Evolutionary conservation across 2,797 vertebrate genomes (phyloP), one percentile per base, ranked within the genome.

Genomic region (Scolopax bukidnonensis): DNA sequence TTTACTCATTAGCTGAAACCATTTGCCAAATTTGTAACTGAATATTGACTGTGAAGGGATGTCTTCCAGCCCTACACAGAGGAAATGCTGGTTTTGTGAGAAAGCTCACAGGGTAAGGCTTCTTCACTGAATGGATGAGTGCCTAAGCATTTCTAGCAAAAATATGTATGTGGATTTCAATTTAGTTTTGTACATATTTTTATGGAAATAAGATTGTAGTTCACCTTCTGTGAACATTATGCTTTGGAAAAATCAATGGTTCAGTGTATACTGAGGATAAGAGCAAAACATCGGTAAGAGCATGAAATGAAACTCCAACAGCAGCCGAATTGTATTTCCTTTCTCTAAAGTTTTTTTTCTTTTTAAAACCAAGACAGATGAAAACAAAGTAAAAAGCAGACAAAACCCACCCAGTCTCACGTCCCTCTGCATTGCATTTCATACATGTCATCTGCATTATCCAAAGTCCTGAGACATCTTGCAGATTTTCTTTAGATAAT

Each of bases 21-120:
- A 57, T 75, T 92, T 87, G 48, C 75, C 32, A 93, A 92, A 92
- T 81, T 94, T 64, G 48, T 82, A 74, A 64, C 20, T 23, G 32
- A 76, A 61, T 60, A 92, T 70, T 79, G 73, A 88, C 64, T 93
- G 59, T 60, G 70, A 95, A 75, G n/a, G 28, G 36, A 75, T 84
- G 20, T 64, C 65, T 91, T 59, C 38, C 71, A 80, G 32, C 13
- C 12, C 33, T 86, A 41, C 20, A 69, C 43, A 50, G 4, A 78
- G 12, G 15, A 82, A 12, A 41, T 36, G 9, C 2, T 24, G 24
- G 61, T 63, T 40, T 48, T 65, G 21, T 11, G 40, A 68, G 38
- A 53, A 5, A 60, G 53, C 40, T 71, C 54, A 57, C 9, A 71
- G n/a, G 11, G 7, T 91, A 81, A 92, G 88, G 25, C 7, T 61